Conservation (phyloP, 2,797 vertebrate genomes). For the Brotula barbata region DNA sequence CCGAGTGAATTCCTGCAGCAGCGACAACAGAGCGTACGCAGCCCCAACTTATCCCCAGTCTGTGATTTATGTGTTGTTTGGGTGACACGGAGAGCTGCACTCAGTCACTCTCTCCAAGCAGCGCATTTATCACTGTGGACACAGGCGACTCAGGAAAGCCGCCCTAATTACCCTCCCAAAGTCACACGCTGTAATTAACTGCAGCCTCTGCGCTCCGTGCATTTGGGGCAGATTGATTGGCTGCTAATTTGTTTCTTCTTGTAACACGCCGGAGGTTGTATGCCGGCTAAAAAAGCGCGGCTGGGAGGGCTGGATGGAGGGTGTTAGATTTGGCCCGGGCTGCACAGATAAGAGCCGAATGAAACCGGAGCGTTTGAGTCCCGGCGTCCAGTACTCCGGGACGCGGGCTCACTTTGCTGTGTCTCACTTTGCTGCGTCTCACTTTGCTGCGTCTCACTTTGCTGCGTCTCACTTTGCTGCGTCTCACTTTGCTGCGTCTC, state of each 20-base stretch:
- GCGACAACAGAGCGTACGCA: conserved; percentile 13
- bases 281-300: conserved; percentile 35
- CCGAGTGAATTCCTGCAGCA: conserved; percentile 24
- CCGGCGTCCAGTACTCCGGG: conserved; percentile 36
- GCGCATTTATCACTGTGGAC: conserved; percentile 64
- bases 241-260: conserved; percentile 52
- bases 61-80: conserved; percentile 56
- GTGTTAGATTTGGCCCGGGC: conserved; percentile 48
- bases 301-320: conserved; percentile 25
- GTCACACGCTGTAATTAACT: conserved; percentile 66
- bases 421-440: no score
- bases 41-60: conserved; percentile 18
- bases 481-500: no score
- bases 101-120: conserved; percentile 55
- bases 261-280: conserved; percentile 44
- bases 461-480: no score
- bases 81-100: conserved; percentile 17
- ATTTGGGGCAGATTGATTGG: conserved; percentile 49
- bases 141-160: conserved; percentile 54
- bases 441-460: no score
- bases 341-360: conserved; percentile 56
- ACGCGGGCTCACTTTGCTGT: conserved; percentile 44
- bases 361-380: conserved; percentile 42
- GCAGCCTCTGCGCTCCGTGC: no score
- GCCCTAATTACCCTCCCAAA: conserved; percentile 62